phyloP scores from a whole-genome alignment of 2,113 vertebrate species.

The Marcusenius ussheri region DNA sequence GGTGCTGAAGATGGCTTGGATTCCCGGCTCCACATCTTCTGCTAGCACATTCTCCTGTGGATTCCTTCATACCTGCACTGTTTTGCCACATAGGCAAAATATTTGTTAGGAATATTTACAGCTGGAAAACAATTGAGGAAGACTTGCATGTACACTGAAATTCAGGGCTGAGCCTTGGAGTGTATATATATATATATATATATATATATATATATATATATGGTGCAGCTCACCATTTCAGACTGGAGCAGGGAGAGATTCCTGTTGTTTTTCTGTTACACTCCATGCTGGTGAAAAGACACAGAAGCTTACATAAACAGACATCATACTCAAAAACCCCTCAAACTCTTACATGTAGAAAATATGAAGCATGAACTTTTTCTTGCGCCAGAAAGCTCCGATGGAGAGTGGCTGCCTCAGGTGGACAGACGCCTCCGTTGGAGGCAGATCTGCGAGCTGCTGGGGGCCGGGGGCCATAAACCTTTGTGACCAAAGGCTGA shows the following conservation, averaged over 20 bases:
- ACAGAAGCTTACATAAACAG: neutral
- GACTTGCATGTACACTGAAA: neutral
- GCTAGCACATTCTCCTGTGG: neutral
- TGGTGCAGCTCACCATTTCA: neutral
- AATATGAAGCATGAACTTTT: neutral
- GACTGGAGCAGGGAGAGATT: neutral
- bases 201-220: neutral
- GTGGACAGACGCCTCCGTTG: neutral
- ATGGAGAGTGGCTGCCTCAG: neutral
- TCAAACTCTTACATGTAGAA: neutral
- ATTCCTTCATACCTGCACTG: neutral
- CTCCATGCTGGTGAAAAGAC: neutral
- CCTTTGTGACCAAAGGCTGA: conserved; percentile 12
- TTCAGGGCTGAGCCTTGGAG: neutral
- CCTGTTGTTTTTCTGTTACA: neutral
- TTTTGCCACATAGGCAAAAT: neutral
- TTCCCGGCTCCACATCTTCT: neutral
- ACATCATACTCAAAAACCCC: neutral
- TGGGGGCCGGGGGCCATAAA: neutral
- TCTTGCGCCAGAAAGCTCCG: neutral
- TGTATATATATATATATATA: neutral
- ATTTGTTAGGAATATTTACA: neutral
- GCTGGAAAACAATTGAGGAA: neutral
- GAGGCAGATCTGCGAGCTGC: neutral
- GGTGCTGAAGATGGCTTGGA: neutral